Evolutionary conservation across 2,113 vertebrate species (phyloP).

Genomic region (Aspiorhynchus laticeps): DNA sequence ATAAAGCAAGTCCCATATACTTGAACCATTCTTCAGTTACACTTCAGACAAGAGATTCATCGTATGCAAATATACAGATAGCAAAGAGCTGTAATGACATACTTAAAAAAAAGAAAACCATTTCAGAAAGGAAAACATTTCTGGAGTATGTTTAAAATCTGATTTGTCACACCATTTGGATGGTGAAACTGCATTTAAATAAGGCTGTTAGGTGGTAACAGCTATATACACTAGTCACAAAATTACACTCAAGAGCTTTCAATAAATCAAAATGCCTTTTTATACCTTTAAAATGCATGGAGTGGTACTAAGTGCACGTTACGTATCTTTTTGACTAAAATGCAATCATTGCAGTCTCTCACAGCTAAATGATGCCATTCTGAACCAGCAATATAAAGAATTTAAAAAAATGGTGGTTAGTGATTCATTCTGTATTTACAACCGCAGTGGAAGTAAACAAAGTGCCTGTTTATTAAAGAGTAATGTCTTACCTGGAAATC

Average conservation of each 20-base stretch:
- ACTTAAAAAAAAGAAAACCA: not conserved
- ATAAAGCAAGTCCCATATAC: not conserved
- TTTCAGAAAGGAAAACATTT: not conserved
- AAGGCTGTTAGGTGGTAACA: not conserved
- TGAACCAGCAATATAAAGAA: not conserved
- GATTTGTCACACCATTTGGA: not conserved
- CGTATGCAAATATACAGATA: not conserved
- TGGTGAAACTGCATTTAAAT: not conserved
- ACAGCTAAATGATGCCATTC: not conserved
- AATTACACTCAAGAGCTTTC: slow-evolving; percentile 14
- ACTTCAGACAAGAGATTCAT: not conserved
- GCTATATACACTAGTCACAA: not conserved
- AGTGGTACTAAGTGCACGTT: not conserved
- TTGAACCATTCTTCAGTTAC: not conserved
- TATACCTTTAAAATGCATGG: slow-evolving; percentile 2
- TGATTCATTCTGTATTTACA: not conserved
- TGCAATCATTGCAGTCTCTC: not conserved
- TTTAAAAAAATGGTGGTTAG: not conserved
- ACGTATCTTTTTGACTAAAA: not conserved
- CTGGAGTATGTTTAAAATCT: not conserved
- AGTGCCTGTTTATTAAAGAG: not conserved
- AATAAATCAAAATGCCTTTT: slow-evolving; percentile 14
- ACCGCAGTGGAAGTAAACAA: not conserved
- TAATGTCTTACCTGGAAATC: not conserved
- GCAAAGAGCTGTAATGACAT: not conserved